Evolutionary conservation across 2,113 vertebrate species (phyloP).

Genomic region (Chamaea fasciata): DNA sequence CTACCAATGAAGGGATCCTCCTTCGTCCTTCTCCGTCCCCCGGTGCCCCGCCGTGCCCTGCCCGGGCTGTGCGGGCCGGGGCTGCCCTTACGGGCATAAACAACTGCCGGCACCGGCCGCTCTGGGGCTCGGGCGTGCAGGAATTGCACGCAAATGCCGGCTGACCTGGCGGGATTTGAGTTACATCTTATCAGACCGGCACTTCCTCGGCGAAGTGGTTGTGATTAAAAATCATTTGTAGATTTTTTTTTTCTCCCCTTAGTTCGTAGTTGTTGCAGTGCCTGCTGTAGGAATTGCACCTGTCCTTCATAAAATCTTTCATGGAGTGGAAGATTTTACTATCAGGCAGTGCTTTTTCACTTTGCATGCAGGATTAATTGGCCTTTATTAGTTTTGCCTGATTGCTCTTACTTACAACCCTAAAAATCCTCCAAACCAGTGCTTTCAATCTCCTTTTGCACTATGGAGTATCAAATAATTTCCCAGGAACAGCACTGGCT

Average conservation of each 20-base stretch:
- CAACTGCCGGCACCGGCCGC: background rate
- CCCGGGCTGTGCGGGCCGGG: background rate
- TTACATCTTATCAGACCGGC: background rate
- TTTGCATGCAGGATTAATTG: background rate
- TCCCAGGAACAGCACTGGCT: background rate
- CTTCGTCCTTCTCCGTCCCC: background rate
- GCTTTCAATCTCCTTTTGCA: background rate
- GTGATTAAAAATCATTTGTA: background rate
- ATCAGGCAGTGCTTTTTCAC: background rate
- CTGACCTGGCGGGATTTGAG: background rate
- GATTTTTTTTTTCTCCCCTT: background rate
- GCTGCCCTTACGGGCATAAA: background rate
- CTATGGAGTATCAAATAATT: background rate
- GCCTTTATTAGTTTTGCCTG: background rate
- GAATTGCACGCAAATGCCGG: background rate
- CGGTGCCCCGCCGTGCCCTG: background rate
- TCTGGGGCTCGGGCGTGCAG: background rate
- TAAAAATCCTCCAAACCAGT: accelerated
- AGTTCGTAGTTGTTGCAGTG: background rate
- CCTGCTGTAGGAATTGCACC: background rate
- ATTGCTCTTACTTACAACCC: background rate
- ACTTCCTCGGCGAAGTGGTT: background rate
- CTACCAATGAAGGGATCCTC: background rate
- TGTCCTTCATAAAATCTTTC: background rate
- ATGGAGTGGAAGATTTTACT: background rate